A percentile compares a stretch with the other conserved stretches of the same genome.
Evolutionary conservation across 2,888 invertebrate genomes (phyloP).

Genomic region (Odontocolon sp.): DNA sequence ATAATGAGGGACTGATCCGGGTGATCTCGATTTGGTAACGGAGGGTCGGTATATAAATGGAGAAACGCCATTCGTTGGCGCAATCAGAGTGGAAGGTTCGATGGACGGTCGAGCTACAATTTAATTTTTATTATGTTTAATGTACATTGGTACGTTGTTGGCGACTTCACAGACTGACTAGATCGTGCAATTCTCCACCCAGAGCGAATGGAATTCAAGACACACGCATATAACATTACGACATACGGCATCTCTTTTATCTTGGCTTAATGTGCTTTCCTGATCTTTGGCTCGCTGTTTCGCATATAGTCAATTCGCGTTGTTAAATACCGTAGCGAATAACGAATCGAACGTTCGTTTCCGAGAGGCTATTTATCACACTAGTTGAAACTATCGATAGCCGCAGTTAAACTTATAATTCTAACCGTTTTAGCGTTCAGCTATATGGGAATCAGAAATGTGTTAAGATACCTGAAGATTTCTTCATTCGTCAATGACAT

Average conservation of each 20-base stretch:
- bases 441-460: conserved; percentile 39
- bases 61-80: background rate
- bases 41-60: conserved; percentile 43
- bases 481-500: conserved; percentile 48
- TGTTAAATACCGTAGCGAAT: conserved; percentile 44
- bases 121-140: background rate
- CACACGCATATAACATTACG: conserved; percentile 33
- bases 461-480: conserved; percentile 26
- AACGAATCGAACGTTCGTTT: conserved; percentile 60
- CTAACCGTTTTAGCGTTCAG: no score
- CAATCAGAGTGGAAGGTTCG: conserved; percentile 24
- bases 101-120: conserved; percentile 17
- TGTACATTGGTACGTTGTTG: background rate
- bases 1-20: conserved; percentile 72
- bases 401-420: no score
- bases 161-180: background rate
- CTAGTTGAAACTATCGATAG: conserved; percentile 40
- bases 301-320: conserved; percentile 27
- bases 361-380: conserved; percentile 64
- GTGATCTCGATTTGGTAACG: conserved; percentile 59
- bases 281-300: conserved; percentile 43
- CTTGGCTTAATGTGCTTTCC: conserved; percentile 41
- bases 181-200: conserved; percentile 5
- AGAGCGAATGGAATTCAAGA: conserved; percentile 41
- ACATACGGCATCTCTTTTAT: conserved; percentile 52